Base-by-base conservation (phyloP, 2,113 vertebrate species). In the Spea bombifrons region DNA sequence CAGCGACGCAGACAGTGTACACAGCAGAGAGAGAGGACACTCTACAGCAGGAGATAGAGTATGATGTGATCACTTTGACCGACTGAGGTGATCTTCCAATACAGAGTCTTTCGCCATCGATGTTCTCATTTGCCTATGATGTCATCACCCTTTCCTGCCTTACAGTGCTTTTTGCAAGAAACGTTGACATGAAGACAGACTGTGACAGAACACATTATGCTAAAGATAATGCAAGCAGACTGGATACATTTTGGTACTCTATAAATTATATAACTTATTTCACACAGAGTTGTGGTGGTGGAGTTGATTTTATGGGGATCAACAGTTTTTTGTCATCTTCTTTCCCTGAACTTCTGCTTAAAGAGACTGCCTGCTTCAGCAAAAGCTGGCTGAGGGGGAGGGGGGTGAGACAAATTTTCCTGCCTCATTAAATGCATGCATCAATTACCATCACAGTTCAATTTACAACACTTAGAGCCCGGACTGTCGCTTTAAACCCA, bases 1-100 rank as follows among this genome's bases (percentile, higher is more conserved):
- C 94, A 3, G 94, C 96, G 94, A 90, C 92, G 0, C 94, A 98
- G 86, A 89, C 92, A 0, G 85, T 97, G 5, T 95, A 96, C 76
- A 82, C 86, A 0, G 8, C 95, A 0, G 96, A 98, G 80, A 89
- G 94, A 0, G 92, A 95, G 80, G 93, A 96, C 85, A 90, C 98
- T 87, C 96, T 96, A 84, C 94, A 93, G 78, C 91, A 95, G 55
- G 95, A 93, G 68, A 92, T 98, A 85, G 94, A 95, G 75, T 99
- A 97, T 2, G 96, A 98, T 0, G 94, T 98, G 86, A 97, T 99
- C 83, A 94, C 96, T 0, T 91, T 98, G 87, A 83, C 90, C 0
- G 94, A 95, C 30, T 96, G 92, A 85, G 44, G 3, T 17, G 30
- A 30, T 30, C 30, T 12, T 59, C 15, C 55, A 59, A 9, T 12